These are phyloP conservation scores for Labeo rohita DNA, from an alignment of 2,113 vertebrate genomes.

Conservation along the genomic window DNA sequence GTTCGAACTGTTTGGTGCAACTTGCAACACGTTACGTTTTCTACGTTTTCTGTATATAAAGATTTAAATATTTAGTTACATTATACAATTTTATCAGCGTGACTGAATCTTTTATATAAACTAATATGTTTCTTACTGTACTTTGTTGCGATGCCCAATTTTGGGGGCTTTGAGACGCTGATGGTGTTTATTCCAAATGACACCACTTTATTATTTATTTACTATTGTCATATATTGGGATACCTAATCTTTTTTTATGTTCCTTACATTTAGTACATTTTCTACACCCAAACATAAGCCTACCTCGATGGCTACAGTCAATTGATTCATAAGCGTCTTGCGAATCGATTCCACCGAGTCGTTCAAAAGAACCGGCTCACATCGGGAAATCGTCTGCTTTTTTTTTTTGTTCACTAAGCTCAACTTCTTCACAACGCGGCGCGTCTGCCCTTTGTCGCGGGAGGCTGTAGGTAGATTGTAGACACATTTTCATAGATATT, in stretches of 20 bases:
- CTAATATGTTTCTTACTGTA: not conserved
- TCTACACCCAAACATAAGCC: not conserved
- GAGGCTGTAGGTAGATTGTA: not conserved
- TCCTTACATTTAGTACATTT: not conserved
- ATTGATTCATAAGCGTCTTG: not conserved
- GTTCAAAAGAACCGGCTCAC: not conserved
- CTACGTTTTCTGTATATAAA: no score
- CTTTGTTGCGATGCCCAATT: not conserved
- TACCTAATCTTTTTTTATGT: not conserved
- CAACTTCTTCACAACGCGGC: constrained; percentile 32
- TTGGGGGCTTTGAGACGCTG: not conserved
- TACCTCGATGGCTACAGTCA: not conserved
- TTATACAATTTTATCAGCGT: not conserved
- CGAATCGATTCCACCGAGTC: not conserved
- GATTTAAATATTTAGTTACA: not conserved
- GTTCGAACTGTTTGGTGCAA: not conserved
- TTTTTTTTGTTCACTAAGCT: constrained; percentile 27
- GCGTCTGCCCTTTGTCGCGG: not conserved
- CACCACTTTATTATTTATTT: not conserved
- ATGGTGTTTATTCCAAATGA: not conserved
- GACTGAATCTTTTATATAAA: not conserved
- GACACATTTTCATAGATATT: not conserved
- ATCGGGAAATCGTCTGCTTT: constrained; percentile 58
- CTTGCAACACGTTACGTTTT: not conserved
- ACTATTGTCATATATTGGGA: not conserved